Conservation (phyloP, 2,797 vertebrate genomes). For the Falco columbarius region DNA sequence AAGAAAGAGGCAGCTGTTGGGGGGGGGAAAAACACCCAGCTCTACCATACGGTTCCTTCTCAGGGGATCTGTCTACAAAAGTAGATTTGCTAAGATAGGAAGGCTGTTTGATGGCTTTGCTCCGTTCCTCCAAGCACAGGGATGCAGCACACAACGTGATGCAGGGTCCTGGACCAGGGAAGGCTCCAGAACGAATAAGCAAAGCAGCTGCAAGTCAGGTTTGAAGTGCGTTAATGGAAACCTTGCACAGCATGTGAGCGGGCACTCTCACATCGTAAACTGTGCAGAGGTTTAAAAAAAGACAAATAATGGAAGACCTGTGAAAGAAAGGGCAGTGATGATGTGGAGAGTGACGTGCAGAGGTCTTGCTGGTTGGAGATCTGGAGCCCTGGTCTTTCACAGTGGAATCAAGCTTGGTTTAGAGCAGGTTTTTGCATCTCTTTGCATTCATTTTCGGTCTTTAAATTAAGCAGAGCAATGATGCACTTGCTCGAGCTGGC, state of each 20-base stretch:
- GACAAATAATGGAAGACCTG: not conserved
- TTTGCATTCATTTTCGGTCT: not conserved
- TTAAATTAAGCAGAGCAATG: not conserved
- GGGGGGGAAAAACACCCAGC: not conserved
- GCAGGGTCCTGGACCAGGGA: not conserved
- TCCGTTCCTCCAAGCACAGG: not conserved
- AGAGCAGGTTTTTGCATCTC: not conserved
- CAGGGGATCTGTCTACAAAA: not conserved
- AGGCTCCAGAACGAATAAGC: not conserved
- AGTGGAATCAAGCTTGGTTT: not conserved
- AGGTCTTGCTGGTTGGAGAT: not conserved
- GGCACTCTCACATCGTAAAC: fast-evolving
- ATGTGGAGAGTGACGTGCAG: not conserved
- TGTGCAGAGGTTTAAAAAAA: not conserved
- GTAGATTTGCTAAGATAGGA: not conserved
- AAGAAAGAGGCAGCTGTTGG: not conserved
- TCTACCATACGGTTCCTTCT: not conserved
- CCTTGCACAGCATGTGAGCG: not conserved
- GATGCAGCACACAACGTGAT: not conserved
- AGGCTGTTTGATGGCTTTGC: not conserved
- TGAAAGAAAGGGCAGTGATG: not conserved
- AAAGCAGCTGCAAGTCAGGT: slow-evolving; percentile 42
- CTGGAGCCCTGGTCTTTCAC: not conserved
- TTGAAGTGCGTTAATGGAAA: slow-evolving; percentile 24
- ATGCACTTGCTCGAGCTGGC: slow-evolving; percentile 22